Percentiles rank a stretch among this genome's conserved stretches.
These are phyloP conservation scores for Gracilinanus agilis DNA, from an alignment of 2,113 vertebrate genomes.

Conservation along the genomic window DNA sequence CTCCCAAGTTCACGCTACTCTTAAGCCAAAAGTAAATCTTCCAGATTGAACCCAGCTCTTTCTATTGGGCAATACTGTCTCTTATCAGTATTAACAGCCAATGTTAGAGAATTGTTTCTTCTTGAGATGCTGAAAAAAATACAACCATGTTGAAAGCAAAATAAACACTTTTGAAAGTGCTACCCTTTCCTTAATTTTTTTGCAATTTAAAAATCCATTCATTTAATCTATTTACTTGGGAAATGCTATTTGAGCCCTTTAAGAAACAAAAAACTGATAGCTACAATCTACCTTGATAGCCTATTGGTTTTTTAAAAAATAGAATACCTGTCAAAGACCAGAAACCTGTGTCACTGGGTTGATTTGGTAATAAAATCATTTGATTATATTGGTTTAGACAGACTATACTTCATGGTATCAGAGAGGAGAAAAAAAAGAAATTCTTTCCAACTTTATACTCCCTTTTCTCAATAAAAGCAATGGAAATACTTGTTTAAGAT, in stretches of 20 bases:
- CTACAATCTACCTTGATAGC: background rate
- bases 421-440: background rate
- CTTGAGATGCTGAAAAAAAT: background rate
- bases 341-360: background rate
- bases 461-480: constrained; percentile 36
- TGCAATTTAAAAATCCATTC: constrained; percentile 21
- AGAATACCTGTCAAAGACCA: background rate
- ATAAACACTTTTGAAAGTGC: background rate
- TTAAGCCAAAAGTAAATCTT: background rate
- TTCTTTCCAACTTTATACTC: background rate
- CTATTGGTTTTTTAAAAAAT: background rate
- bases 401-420: constrained; percentile 5
- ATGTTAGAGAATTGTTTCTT: constrained; percentile 17
- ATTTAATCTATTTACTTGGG: background rate
- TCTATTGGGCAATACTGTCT: background rate
- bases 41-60: background rate
- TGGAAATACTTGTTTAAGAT: constrained; percentile 13
- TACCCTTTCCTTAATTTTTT: constrained; percentile 15
- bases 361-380: background rate
- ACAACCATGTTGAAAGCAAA: background rate
- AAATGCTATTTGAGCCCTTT: constrained; percentile 14
- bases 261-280: constrained; percentile 26
- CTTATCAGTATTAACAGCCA: background rate
- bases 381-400: background rate
- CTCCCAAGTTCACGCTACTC: background rate